phyloP scores from a whole-genome alignment of 1,140 invertebrate genomes.

The Scaptomyza pallida region DNA sequence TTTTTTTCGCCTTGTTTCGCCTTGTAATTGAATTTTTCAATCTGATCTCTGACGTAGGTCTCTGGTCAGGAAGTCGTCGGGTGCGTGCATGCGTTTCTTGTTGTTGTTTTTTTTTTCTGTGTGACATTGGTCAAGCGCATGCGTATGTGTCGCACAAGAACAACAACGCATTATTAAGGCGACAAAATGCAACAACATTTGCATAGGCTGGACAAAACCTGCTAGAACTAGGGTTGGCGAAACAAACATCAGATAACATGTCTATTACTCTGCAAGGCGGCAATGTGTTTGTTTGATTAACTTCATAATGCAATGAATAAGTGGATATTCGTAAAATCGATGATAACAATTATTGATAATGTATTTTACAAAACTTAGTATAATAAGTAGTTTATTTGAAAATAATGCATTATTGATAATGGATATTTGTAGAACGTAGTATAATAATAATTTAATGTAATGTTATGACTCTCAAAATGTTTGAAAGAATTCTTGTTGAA shows the following conservation, averaged over 20 bases:
- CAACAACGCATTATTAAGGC: constrained; percentile 17
- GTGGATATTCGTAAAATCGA: no score
- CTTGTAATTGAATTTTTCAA: constrained; percentile 74
- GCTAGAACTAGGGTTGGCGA: constrained; percentile 37
- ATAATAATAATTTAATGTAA: no score
- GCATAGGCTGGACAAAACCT: constrained; percentile 37
- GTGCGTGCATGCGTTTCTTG: constrained; percentile 21
- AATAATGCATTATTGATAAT: no score
- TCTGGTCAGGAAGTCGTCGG: constrained; percentile 48
- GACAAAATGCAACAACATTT: constrained; percentile 40
- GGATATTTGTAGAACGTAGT: no score
- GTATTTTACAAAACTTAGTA: no score
- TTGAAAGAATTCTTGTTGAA: background rate
- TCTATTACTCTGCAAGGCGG: no score
- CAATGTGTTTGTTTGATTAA: no score
- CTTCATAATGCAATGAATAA: no score
- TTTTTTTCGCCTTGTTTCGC: constrained; percentile 54
- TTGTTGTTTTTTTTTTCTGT: constrained; percentile 29
- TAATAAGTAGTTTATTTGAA: no score
- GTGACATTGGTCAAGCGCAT: constrained; percentile 44
- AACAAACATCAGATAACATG: background rate
- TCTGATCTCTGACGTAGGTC: constrained; percentile 47
- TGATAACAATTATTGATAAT: no score
- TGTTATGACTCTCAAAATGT: no score
- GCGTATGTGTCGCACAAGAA: constrained; percentile 18